phyloP scores from a whole-genome alignment of 2,113 vertebrate species.

The Xenopus laevis region DNA sequence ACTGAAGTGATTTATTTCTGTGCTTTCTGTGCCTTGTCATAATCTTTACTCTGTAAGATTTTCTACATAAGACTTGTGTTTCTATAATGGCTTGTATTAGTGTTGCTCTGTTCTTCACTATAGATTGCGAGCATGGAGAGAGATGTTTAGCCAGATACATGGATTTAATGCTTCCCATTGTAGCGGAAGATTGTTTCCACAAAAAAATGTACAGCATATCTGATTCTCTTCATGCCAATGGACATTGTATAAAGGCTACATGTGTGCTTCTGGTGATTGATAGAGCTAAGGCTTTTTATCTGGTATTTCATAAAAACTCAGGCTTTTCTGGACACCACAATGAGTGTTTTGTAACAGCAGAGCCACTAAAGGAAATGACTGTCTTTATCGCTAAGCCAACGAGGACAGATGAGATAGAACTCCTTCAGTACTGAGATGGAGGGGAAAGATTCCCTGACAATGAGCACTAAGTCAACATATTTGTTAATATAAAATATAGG shows the following conservation, averaged over 20 bases:
- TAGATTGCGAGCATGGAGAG: no score
- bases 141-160: no score
- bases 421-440: background rate
- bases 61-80: no score
- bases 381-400: background rate
- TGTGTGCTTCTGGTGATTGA: slow-evolving; percentile 31
- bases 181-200: no score
- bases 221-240: background rate
- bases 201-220: background rate
- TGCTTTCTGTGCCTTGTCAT: no score
- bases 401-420: slow-evolving; percentile 10
- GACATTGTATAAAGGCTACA: background rate
- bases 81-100: no score
- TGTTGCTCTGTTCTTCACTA: no score
- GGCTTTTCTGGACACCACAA: slow-evolving; percentile 24
- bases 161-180: no score
- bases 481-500: background rate
- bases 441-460: background rate
- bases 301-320: slow-evolving; percentile 24
- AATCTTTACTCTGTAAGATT: no score
- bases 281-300: slow-evolving; percentile 12
- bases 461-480: background rate
- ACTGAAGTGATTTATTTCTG: no score
- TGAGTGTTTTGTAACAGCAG: background rate
- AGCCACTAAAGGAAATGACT: slow-evolving; percentile 5